Evolutionary conservation across 2,113 vertebrate species (phyloP).

Genomic region (Antennarius striatus): DNA sequence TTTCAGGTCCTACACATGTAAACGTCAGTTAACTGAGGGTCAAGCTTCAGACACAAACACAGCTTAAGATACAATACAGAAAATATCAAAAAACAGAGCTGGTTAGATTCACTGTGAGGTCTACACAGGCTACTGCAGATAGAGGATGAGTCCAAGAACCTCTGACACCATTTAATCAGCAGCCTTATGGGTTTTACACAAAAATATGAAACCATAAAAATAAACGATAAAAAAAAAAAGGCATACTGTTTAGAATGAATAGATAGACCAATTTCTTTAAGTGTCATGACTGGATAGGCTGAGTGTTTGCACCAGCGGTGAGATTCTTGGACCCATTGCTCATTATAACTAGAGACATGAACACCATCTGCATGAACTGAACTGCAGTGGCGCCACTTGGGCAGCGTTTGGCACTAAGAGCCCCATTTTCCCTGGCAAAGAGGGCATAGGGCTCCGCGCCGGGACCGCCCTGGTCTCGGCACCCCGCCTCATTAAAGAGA

Average conservation of each 20-base stretch:
- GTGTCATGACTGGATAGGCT: background rate
- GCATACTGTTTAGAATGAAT: slow-evolving; percentile 2
- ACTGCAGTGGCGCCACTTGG: slow-evolving; percentile 76
- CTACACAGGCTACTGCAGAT: slow-evolving; percentile 62
- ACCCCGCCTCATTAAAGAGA: slow-evolving; percentile 88
- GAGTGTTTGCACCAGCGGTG: slow-evolving; percentile 26
- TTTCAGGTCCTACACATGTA: slow-evolving; percentile 94
- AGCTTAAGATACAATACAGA: slow-evolving; percentile 52
- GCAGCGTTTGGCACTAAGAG: slow-evolving; percentile 70
- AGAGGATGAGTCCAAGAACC: slow-evolving; percentile 68
- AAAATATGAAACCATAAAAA: background rate
- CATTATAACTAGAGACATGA: slow-evolving; percentile 64
- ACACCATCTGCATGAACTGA: slow-evolving; percentile 80
- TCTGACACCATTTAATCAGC: slow-evolving; percentile 31
- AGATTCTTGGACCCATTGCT: slow-evolving; percentile 68
- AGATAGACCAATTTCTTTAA: background rate
- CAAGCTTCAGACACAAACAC: slow-evolving; percentile 35
- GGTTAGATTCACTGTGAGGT: slow-evolving; percentile 64
- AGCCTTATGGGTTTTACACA: background rate
- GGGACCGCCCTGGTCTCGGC: slow-evolving; percentile 81
- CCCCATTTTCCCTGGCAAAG: slow-evolving; percentile 63
- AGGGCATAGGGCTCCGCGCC: slow-evolving; percentile 89
- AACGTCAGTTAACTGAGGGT: slow-evolving; percentile 75
- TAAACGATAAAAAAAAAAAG: background rate
- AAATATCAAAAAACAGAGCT: slow-evolving; percentile 81